phyloP scores from a whole-genome alignment of 2,797 vertebrate genomes.

The Tenualosa thibaudeaui region DNA sequence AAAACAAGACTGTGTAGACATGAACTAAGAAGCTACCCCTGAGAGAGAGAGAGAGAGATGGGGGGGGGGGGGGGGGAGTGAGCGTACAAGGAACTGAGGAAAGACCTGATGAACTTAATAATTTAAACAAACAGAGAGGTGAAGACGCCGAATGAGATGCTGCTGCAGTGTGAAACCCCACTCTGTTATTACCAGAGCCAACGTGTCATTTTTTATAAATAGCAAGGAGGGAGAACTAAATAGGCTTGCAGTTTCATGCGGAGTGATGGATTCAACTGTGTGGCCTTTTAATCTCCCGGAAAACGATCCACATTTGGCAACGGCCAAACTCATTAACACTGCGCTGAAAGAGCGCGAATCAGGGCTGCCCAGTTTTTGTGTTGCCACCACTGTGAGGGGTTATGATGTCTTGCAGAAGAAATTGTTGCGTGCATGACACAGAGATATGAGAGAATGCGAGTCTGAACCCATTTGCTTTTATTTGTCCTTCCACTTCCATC shows the following conservation, averaged over 20 bases:
- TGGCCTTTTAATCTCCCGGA: background rate
- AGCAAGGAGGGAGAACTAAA: background rate
- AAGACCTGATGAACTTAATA: background rate
- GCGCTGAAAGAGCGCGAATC: background rate
- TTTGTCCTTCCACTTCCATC: background rate
- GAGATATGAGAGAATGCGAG: background rate
- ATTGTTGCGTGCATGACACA: background rate
- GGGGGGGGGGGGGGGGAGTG: no score
- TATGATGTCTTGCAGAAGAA: background rate
- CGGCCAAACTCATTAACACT: slow-evolving; percentile 4
- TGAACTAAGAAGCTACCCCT: background rate
- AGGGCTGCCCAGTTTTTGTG: background rate
- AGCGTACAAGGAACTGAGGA: background rate
- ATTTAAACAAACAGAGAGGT: background rate
- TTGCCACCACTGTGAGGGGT: background rate
- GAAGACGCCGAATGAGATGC: background rate
- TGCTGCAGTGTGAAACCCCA: background rate
- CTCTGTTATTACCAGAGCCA: background rate
- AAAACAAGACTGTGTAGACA: background rate
- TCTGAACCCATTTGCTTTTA: background rate
- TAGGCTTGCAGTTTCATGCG: background rate
- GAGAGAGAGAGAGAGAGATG: background rate
- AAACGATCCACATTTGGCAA: background rate
- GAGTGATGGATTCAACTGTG: slow-evolving; percentile 18
- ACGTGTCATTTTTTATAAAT: background rate